Conservation (phyloP, 1,140 invertebrate species). For the Drosophila nigrodunni region DNA sequence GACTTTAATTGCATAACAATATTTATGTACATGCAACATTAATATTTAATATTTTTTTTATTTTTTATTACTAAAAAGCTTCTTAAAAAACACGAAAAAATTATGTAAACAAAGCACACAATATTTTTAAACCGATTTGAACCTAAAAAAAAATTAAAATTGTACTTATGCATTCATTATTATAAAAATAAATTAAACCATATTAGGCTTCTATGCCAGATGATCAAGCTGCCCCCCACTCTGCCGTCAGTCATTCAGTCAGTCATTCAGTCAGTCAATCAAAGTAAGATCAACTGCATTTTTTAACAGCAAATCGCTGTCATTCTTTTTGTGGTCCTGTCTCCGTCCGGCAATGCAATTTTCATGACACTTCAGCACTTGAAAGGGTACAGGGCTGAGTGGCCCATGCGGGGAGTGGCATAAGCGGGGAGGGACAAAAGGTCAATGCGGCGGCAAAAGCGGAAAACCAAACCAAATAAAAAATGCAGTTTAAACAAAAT, state of each 20-base stretch:
- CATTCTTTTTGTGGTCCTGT: background rate
- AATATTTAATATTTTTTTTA: too few species aligned
- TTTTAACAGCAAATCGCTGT: slow-evolving; percentile 2
- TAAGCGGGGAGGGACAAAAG: slow-evolving; percentile 2
- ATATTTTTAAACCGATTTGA: too few species aligned
- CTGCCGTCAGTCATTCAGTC: background rate
- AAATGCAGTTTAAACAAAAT: slow-evolving; percentile 1
- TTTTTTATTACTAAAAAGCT: too few species aligned
- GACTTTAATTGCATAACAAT: too few species aligned
- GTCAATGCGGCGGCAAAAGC: slow-evolving; percentile 30
- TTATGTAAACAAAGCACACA: too few species aligned
- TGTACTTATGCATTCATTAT: too few species aligned
- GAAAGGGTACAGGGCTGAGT: background rate
- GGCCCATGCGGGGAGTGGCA: background rate
- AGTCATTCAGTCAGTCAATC: background rate
- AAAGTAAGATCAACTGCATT: background rate
- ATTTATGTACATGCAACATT: too few species aligned
- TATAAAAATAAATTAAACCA: too few species aligned
- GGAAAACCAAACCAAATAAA: background rate
- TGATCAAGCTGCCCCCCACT: background rate
- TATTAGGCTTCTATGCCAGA: too few species aligned
- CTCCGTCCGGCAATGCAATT: slow-evolving; percentile 30
- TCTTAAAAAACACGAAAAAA: too few species aligned
- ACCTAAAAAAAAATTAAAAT: too few species aligned
- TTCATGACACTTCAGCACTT: slow-evolving; percentile 46